Evolutionary conservation across 2,888 invertebrate genomes (phyloP).

Genomic region (Oscheius sp.): DNA sequence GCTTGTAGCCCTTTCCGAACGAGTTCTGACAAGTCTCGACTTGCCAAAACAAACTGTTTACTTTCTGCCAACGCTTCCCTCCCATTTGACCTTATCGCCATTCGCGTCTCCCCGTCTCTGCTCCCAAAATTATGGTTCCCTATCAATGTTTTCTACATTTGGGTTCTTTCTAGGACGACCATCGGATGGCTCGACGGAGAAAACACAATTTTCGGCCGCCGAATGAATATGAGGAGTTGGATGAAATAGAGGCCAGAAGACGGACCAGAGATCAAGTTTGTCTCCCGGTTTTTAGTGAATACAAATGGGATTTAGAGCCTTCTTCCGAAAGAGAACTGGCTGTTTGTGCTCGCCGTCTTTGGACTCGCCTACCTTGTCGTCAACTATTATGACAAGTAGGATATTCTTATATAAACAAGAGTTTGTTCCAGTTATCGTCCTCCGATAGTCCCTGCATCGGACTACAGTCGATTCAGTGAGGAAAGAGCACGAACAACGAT

Average conservation of each 20-base stretch:
- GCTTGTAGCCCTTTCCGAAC: no score
- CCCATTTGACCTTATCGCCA: no score
- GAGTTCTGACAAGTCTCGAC: no score
- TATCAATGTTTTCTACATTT: no score
- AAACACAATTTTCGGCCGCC: constrained; percentile 1
- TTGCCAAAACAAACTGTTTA: no score
- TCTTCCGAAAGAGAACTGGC: constrained; percentile 4
- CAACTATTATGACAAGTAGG: constrained; percentile 16
- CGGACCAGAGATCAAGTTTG: neutral
- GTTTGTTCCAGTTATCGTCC: constrained; percentile 4
- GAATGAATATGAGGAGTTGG: neutral
- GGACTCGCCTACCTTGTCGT: constrained; percentile 7
- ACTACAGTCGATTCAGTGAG: constrained; percentile 51
- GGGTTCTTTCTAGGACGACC: no score
- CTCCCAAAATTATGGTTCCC: no score
- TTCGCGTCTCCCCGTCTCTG: no score
- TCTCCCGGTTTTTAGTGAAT: no score
- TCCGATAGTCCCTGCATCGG: constrained; percentile 5
- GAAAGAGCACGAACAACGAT: constrained; percentile 61
- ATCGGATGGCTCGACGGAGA: neutral
- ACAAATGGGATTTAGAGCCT: no score
- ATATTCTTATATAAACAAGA: neutral
- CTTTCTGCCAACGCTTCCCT: no score
- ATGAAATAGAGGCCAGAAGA: neutral
- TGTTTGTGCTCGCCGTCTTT: constrained; percentile 7